Evolutionary conservation across 1,140 invertebrate species (phyloP).

Genomic region (Achatina immaculata): DNA sequence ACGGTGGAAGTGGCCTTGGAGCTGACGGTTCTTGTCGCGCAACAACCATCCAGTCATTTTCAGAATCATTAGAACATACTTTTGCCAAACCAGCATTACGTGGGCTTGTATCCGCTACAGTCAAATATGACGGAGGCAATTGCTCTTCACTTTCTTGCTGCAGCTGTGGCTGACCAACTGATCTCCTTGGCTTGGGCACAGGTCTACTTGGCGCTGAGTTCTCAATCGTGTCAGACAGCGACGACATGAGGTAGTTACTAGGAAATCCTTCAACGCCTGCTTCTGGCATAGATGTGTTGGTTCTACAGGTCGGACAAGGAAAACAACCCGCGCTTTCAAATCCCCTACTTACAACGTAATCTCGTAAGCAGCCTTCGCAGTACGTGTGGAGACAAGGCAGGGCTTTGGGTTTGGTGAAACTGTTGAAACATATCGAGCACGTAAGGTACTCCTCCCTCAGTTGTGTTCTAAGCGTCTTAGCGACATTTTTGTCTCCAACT

Average conservation of each 20-base stretch:
- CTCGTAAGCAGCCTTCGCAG: conserved; percentile 60
- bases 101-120: conserved; percentile 13
- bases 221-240: conserved; percentile 58
- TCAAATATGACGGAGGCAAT: background rate
- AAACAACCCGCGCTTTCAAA: conserved; percentile 52
- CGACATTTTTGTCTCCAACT: conserved; percentile 36
- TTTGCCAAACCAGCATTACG: background rate
- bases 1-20: conserved; percentile 8
- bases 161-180: conserved; percentile 11
- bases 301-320: conserved; percentile 63
- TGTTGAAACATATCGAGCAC: conserved; percentile 62
- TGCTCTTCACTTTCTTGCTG: conserved; percentile 1
- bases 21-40: conserved; percentile 4
- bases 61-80: conserved; percentile 27
- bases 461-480: conserved; percentile 46
- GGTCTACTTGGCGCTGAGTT: conserved; percentile 33
- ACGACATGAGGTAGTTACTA: conserved; percentile 60
- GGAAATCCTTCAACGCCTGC: conserved; percentile 55
- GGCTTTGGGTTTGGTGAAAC: conserved; percentile 60
- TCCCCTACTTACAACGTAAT: conserved; percentile 53
- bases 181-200: conserved; percentile 42
- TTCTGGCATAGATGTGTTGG: conserved; percentile 47
- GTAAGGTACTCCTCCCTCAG: conserved; percentile 63
- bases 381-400: conserved; percentile 67
- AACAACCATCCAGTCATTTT: conserved; percentile 28